Percentiles rank a stretch among this genome's conserved stretches.
These are phyloP conservation scores for Gasteruption jaculator DNA, from an alignment of 2,888 invertebrate genomes.

Conservation along the genomic window DNA sequence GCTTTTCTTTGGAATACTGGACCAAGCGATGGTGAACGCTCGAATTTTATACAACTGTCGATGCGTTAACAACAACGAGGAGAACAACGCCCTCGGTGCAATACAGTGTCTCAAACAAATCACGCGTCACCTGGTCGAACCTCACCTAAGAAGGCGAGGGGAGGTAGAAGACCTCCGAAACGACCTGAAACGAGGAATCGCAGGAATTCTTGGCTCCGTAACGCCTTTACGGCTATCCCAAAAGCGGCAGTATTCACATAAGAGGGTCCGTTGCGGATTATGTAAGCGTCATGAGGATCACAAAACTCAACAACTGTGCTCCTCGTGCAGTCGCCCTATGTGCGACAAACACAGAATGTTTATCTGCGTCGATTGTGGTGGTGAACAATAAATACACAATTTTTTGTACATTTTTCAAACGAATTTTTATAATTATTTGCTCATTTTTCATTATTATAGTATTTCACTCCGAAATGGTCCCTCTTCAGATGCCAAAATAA, in stretches of 20 bases:
- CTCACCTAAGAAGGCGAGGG: constrained; percentile 16
- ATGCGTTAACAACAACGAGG: constrained; percentile 6
- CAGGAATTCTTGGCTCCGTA: constrained; percentile 13
- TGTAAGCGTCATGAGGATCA: constrained; percentile 15
- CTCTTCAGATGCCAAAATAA: too few species aligned
- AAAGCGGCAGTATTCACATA: too few species aligned
- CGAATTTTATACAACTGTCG: constrained; percentile 15
- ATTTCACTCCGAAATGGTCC: too few species aligned
- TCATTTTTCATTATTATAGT: too few species aligned
- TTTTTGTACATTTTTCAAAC: too few species aligned
- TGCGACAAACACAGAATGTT: constrained; percentile 11
- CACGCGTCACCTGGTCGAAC: constrained; percentile 15
- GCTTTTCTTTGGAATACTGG: constrained; percentile 24
- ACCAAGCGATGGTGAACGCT: constrained; percentile 23
- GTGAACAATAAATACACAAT: constrained; percentile 9
- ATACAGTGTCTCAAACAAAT: constrained; percentile 12
- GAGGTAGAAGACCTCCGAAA: constrained; percentile 17
- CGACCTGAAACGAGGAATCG: constrained; percentile 17
- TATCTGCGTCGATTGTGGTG: constrained; percentile 8
- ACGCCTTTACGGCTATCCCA: background rate
- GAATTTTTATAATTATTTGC: too few species aligned
- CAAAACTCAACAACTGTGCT: constrained; percentile 16
- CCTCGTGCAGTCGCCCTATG: constrained; percentile 8
- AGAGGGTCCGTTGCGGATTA: constrained; percentile 13
- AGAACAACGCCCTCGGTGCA: constrained; percentile 3